These are phyloP conservation scores for Oncorhynchus mykiss DNA, from an alignment of 2,113 vertebrate genomes.

Conservation along the genomic window DNA sequence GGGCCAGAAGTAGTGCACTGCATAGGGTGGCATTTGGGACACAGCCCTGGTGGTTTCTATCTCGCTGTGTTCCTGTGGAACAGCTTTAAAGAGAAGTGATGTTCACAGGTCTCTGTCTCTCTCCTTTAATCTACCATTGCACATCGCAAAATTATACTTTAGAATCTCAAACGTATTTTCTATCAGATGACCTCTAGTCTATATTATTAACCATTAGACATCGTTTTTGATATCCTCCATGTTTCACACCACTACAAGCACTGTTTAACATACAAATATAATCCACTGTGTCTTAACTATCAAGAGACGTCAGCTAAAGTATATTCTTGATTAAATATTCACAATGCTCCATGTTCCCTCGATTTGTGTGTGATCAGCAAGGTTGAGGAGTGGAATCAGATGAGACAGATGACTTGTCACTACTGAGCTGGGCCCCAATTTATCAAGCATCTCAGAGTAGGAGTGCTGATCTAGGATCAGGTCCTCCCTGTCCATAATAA, in stretches of 20 bases:
- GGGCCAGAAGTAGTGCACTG: no score
- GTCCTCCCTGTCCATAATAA: no score
- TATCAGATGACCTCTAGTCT: no score
- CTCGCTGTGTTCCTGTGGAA: not conserved
- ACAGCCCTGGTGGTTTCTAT: no score
- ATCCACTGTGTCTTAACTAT: constrained; percentile 32
- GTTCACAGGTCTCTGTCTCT: not conserved
- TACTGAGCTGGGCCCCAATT: not conserved
- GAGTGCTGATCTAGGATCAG: no score
- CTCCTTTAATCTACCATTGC: no score
- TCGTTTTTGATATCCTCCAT: no score
- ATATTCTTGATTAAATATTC: constrained; percentile 58
- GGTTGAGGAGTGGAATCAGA: constrained; percentile 23
- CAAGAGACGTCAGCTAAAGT: constrained; percentile 29
- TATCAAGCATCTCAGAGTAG: no score
- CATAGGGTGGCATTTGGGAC: no score
- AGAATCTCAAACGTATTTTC: no score
- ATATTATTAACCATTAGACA: no score
- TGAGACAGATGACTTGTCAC: constrained; percentile 25
- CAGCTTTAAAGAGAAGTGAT: not conserved
- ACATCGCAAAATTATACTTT: not conserved
- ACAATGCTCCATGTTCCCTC: constrained; percentile 32
- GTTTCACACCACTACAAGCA: not conserved
- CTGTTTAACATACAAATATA: constrained; percentile 26
- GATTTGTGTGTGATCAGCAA: constrained; percentile 42